Evolutionary conservation across 2,888 invertebrate genomes (phyloP).

Genomic region (Esperia sulphurella): DNA sequence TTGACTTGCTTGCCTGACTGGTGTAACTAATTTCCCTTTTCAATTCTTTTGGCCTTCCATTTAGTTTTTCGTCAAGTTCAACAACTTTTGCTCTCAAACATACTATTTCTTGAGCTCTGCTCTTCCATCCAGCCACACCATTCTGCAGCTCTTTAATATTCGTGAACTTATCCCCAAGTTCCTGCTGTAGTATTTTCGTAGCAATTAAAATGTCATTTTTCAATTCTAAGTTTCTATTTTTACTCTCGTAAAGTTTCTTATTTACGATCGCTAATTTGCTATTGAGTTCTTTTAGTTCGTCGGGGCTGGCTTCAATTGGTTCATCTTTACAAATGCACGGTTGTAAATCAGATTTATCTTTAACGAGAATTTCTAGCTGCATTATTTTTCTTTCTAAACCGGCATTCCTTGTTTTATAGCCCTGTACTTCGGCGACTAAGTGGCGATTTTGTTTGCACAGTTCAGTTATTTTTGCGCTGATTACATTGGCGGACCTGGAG

Average conservation of each 20-base stretch:
- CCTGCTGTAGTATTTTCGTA: slow-evolving; percentile 86
- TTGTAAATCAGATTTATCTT: slow-evolving; percentile 54
- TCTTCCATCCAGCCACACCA: slow-evolving; percentile 84
- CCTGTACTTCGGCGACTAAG: slow-evolving; percentile 80
- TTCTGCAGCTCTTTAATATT: slow-evolving; percentile 80
- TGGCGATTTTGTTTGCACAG: slow-evolving; percentile 83
- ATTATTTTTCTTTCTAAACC: slow-evolving; percentile 72
- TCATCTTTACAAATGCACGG: slow-evolving; percentile 67
- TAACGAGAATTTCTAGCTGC: slow-evolving; percentile 56
- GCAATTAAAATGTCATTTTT: slow-evolving; percentile 86
- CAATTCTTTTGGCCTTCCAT: slow-evolving; percentile 48
- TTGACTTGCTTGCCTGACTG: neutral
- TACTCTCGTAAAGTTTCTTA: slow-evolving; percentile 83
- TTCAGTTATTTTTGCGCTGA: slow-evolving; percentile 83
- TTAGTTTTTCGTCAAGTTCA: slow-evolving; percentile 83
- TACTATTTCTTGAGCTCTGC: slow-evolving; percentile 87
- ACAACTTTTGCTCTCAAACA: slow-evolving; percentile 83
- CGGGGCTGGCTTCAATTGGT: slow-evolving; percentile 52
- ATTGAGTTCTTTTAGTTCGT: slow-evolving; percentile 79
- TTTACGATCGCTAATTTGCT: slow-evolving; percentile 80
- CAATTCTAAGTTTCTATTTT: slow-evolving; percentile 83
- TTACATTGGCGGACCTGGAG: slow-evolving; percentile 73
- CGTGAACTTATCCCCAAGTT: slow-evolving; percentile 85
- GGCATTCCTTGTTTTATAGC: slow-evolving; percentile 79
- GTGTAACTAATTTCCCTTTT: slow-evolving; percentile 6